These are phyloP conservation scores for Neogobius melanostomus DNA, from an alignment of 2,113 vertebrate species.

Conservation along the genomic window DNA sequence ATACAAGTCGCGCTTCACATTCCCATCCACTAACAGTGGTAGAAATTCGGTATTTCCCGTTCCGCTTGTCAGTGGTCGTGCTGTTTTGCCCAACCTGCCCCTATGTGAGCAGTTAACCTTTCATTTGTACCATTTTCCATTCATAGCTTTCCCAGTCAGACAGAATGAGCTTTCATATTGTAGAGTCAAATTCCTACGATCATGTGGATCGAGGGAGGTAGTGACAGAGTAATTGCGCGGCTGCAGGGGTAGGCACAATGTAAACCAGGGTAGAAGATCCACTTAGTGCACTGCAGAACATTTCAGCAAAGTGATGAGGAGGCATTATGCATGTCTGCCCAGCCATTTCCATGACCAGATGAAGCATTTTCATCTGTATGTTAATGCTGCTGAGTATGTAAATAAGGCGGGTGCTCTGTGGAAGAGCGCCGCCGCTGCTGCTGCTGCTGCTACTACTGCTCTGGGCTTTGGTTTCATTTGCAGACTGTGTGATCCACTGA, in stretches of 20 bases:
- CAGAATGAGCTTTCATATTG: neutral
- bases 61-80: neutral
- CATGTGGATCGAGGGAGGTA: slow-evolving; percentile 14
- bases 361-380: slow-evolving; percentile 70
- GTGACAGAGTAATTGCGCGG: slow-evolving; percentile 29
- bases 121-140: neutral
- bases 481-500: slow-evolving; percentile 58
- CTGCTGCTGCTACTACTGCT: slow-evolving; percentile 15
- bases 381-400: slow-evolving; percentile 71
- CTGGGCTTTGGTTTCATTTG: slow-evolving; percentile 47
- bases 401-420: slow-evolving; percentile 53
- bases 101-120: neutral
- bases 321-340: slow-evolving; percentile 62
- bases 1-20: neutral
- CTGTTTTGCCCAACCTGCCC: neutral
- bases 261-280: slow-evolving; percentile 43
- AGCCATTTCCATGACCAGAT: slow-evolving; percentile 54
- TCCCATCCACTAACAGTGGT: neutral
- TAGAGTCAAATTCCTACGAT: neutral
- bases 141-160: neutral
- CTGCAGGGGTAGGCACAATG: slow-evolving; percentile 31
- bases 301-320: slow-evolving; percentile 66
- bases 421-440: slow-evolving; percentile 38
- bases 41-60: neutral
- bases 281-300: slow-evolving; percentile 42